Base-by-base conservation (phyloP, 1,140 invertebrate species). In the Samia ricini region DNA sequence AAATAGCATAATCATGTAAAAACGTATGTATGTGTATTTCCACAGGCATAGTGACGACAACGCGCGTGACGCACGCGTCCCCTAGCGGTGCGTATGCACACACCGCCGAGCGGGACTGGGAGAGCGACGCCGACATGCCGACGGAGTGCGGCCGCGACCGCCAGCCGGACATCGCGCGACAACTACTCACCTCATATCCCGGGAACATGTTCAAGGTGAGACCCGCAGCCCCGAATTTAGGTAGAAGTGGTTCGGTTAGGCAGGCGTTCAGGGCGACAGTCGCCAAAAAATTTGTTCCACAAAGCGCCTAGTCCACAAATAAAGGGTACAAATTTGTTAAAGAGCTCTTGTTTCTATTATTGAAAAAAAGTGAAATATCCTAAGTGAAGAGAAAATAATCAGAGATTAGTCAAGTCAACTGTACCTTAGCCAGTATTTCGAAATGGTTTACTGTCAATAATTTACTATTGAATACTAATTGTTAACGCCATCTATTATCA, bases 211-310 rank as follows among this genome's bases (percentile, higher is more conserved):
- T 93, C 20, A 91, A 92, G 95, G 95, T n/a, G 93, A 95, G 95
- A 97, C 60, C 95, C 95, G 1, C 81, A 92, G 20, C 96, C 97
- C 76, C 85, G n/a, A n/a, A n/a, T n/a, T n/a, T n/a, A n/a, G 96
- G 8, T 88, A 97, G 10, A 92, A 94, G n/a, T n/a, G n/a, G n/a
- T n/a, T n/a, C n/a, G n/a, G n/a, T n/a, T n/a, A n/a, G n/a, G n/a
- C 64, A 92, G 93, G 8, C 90, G 93, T 21, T 95, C 95, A 2
- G 93, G 92, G 12, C n/a, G n/a, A n/a, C n/a, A n/a, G n/a, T n/a
- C n/a, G n/a, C n/a, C n/a, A 89, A 84, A 50, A 75, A 90, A 2
- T 89, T 94, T n/a, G 91, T 92, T 73, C 88, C 24, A 4, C 48
- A n/a, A n/a, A n/a, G n/a, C n/a, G n/a, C n/a, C n/a, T n/a, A n/a